Conservation (phyloP, 2,888 invertebrate species). For the Amiota communis region DNA sequence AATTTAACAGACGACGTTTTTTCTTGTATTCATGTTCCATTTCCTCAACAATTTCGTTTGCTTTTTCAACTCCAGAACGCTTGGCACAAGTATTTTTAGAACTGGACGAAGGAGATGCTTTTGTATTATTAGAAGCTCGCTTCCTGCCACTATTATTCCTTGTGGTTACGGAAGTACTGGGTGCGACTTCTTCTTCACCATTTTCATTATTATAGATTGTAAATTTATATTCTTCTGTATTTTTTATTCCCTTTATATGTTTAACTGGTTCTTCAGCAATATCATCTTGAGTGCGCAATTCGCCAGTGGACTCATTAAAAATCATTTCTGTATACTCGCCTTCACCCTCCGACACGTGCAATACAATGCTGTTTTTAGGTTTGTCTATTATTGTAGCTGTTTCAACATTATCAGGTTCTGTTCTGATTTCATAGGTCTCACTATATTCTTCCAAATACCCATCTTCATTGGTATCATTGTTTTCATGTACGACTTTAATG, state of each 20-base stretch:
- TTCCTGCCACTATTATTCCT: conserved; percentile 38
- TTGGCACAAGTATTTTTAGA: conserved; percentile 34
- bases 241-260: not conserved
- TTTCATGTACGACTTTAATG: not conserved
- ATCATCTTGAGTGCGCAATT: conserved; percentile 34
- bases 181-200: conserved; percentile 47
- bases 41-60: conserved; percentile 24
- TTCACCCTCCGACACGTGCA: conserved; percentile 45
- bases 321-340: conserved; percentile 47
- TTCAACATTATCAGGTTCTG: conserved; percentile 39
- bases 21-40: conserved; percentile 21
- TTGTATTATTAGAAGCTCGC: conserved; percentile 11
- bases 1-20: not conserved
- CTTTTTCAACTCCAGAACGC: conserved; percentile 18
- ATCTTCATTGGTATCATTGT: conserved; percentile 25
- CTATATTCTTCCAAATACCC: conserved; percentile 39
- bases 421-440: conserved; percentile 50
- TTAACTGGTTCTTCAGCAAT: conserved; percentile 30
- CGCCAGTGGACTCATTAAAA: conserved; percentile 38
- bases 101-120: conserved; percentile 29
- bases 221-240: conserved; percentile 54
- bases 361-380: conserved; percentile 41
- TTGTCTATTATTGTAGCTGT: conserved; percentile 31
- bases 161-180: conserved; percentile 41
- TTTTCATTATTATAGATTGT: conserved; percentile 53